Evolutionary conservation across 2,113 vertebrate genomes (phyloP), one percentile per base, ranked within the genome.

Genomic region (Hemicordylus capensis): DNA sequence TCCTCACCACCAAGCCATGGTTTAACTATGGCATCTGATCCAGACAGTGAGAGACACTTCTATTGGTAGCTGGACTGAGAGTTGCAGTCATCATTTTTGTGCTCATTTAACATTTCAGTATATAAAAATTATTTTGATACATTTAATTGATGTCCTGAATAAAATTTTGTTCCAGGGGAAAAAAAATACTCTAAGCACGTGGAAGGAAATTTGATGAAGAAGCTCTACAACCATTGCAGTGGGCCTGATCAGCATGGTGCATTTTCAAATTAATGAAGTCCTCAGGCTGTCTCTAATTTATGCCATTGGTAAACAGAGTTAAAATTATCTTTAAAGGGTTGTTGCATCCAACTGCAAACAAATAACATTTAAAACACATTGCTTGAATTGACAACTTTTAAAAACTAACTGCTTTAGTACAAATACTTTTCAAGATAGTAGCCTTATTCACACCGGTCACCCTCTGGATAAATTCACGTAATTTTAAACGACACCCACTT

Each of bases 401-500:
- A 51, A 34, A 39, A 61, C 73, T 83, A 81, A 48, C 24, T 37
- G 3, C 77, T 76, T 46, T 34, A 75, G 81, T 14, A 24, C 34
- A 73, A 69, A 85, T 87, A 73, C n/a, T 91, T 31, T 31, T 81
- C 8, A 51, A 22, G 39, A 8, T 69, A 85, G 73, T 22, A 82
- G 84, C 6, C 39, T 77, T 1, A 0, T 22, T 34, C 19, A 67
- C 4, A 54, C 1, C 56, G 85, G 66, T 84, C 58, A 63, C 31
- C 69, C 37, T 66, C 37, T 0, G 0, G 77, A 26, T 66, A 67
- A 42, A 84, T 76, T n/a, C 73, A 61, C 22, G 9, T 64, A 51
- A 64, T 84, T 66, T 84, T 76, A 84, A 88, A 87, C 17, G 46
- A 58, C 66, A 84, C 89, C 11, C 44, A 81, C 84, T 90, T 84